These are phyloP conservation scores for Ylistrum balloti DNA, from an alignment of 1,140 invertebrate genomes.

Conservation along the genomic window DNA sequence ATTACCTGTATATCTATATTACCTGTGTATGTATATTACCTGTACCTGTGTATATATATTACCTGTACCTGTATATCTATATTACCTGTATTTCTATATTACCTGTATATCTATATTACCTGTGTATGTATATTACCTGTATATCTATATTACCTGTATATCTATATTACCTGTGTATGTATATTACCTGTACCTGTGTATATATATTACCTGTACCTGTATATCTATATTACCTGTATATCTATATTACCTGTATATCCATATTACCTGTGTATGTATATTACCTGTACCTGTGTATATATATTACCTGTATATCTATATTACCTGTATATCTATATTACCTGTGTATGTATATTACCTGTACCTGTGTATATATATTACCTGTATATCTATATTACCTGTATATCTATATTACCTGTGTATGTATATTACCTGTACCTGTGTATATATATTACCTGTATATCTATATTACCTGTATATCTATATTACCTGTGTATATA, in stretches of 20 bases:
- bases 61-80: background rate
- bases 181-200: background rate
- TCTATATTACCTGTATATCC: background rate
- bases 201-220: background rate
- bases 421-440: background rate
- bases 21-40: too few relatives aligned
- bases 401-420: background rate
- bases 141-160: background rate
- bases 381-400: too few relatives aligned
- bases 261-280: background rate
- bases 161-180: background rate
- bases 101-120: background rate
- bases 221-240: background rate
- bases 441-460: too few relatives aligned
- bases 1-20: too few relatives aligned
- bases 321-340: background rate
- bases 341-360: background rate
- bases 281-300: background rate
- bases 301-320: background rate
- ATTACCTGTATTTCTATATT: background rate
- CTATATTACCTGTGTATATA: slow-evolving; percentile 50
- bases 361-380: background rate
- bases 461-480: slow-evolving; percentile 76
- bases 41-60: background rate
- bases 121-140: background rate